Evolutionary conservation across 2,888 invertebrate species (phyloP).

Genomic region (Ennomos quercinarius): DNA sequence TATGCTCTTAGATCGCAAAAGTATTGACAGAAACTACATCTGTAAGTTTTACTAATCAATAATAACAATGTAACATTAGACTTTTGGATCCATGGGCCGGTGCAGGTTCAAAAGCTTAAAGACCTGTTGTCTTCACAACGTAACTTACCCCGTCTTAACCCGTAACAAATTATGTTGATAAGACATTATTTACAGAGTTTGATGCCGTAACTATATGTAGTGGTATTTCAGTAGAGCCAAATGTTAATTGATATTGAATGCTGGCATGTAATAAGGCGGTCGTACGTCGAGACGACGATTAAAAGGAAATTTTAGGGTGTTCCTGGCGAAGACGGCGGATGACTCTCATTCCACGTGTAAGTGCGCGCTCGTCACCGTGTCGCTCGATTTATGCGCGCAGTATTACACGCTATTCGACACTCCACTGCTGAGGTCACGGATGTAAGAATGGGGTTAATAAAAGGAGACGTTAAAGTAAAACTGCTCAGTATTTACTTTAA

Average conservation of each 20-base stretch:
- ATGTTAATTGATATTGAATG: constrained; percentile 63
- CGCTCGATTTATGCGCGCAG: constrained; percentile 79
- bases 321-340: constrained; percentile 57
- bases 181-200: not conserved
- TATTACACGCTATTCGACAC: constrained; percentile 84
- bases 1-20: too few relatives aligned
- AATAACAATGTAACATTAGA: too few relatives aligned
- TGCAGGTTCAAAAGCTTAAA: too few relatives aligned
- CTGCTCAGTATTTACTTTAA: constrained; percentile 22
- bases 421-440: constrained; percentile 60
- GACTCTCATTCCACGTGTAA: constrained; percentile 77
- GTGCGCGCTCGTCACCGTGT: constrained; percentile 77
- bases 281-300: constrained; percentile 69
- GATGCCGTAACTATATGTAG: constrained; percentile 19
- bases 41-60: too few relatives aligned
- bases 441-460: constrained; percentile 43
- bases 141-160: too few relatives aligned
- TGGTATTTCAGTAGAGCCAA: constrained; percentile 53
- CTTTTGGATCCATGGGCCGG: too few relatives aligned
- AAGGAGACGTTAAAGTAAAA: constrained; percentile 21
- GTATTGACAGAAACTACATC: too few relatives aligned
- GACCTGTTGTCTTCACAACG: too few relatives aligned
- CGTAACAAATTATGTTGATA: not conserved
- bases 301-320: constrained; percentile 72
- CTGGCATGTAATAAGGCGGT: constrained; percentile 44